Conservation (phyloP, 1,140 invertebrate genomes). For the Dinoponera quadriceps region DNA sequence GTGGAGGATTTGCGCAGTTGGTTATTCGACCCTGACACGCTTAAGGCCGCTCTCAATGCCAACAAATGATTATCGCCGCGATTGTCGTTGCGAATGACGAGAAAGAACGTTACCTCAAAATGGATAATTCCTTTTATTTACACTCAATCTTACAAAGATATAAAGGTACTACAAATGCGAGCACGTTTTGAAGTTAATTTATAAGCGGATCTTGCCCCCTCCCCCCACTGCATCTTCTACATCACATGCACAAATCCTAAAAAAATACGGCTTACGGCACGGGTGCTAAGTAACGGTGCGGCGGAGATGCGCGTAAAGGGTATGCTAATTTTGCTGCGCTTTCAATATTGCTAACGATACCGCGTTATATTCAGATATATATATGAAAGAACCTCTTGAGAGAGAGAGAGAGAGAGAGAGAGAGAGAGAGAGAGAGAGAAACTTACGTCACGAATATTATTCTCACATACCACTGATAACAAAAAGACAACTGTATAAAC, state of each 20-base stretch:
- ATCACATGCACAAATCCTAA: neutral
- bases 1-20: conserved; percentile 89
- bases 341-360: neutral
- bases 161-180: conserved; percentile 63
- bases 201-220: conserved; percentile 14
- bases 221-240: neutral
- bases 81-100: neutral
- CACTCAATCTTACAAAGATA: conserved; percentile 77
- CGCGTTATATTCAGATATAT: neutral
- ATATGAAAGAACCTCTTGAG: conserved; percentile 23
- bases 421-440: neutral
- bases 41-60: conserved; percentile 65
- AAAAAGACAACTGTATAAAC: conserved; percentile 62
- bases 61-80: conserved; percentile 54
- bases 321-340: neutral
- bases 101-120: conserved; percentile 41
- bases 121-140: conserved; percentile 72
- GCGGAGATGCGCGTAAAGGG: neutral
- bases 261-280: conserved; percentile 22
- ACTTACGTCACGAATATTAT: conserved; percentile 19
- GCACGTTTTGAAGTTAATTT: conserved; percentile 18
- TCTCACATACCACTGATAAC: conserved; percentile 49
- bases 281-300: neutral
- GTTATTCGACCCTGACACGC: conserved; percentile 83
- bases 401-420: conserved; percentile 7